These are phyloP conservation scores for Hydra vulgaris DNA, from an alignment of 30 jellyfish, hydroid and myxozoan species.

Conservation along the genomic window DNA sequence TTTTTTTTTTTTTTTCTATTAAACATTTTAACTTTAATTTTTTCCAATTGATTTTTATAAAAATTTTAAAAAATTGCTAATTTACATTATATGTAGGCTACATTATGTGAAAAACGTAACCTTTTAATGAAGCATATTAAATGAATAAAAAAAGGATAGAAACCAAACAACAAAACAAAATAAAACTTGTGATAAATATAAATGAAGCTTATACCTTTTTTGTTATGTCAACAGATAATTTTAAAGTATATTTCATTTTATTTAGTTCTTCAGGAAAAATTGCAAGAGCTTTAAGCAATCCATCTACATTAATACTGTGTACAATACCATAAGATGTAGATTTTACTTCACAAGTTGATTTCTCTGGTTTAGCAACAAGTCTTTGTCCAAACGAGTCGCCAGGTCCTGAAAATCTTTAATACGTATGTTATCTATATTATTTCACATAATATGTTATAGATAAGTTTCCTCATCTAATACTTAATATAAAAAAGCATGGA, in stretches of 20 bases:
- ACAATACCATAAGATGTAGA: slow-evolving; percentile 62
- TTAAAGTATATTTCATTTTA: slow-evolving; percentile 6
- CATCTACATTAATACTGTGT: slow-evolving; percentile 38
- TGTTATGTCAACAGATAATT: slow-evolving; percentile 21
- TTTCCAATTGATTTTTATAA: no score
- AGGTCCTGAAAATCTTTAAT: slow-evolving; percentile 45
- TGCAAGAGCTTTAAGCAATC: slow-evolving; percentile 35
- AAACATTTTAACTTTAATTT: no score
- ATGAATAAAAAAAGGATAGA: no score
- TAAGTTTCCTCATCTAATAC: neutral
- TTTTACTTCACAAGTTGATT: slow-evolving; percentile 46
- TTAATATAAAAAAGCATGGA: neutral
- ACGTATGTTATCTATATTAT: neutral
- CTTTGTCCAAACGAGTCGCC: slow-evolving; percentile 66
- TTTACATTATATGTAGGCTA: no score
- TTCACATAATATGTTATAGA: neutral
- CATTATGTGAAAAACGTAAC: no score
- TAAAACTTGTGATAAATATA: no score
- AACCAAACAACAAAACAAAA: no score
- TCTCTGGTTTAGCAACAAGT: slow-evolving; percentile 22
- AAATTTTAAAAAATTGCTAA: no score
- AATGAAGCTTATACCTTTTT: slow-evolving; percentile 27
- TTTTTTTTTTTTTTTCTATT: no score
- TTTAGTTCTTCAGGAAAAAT: slow-evolving; percentile 55
- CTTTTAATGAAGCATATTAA: no score